phyloP scores from a whole-genome alignment of 1,140 invertebrate genomes.

The Calosoma granatense region DNA sequence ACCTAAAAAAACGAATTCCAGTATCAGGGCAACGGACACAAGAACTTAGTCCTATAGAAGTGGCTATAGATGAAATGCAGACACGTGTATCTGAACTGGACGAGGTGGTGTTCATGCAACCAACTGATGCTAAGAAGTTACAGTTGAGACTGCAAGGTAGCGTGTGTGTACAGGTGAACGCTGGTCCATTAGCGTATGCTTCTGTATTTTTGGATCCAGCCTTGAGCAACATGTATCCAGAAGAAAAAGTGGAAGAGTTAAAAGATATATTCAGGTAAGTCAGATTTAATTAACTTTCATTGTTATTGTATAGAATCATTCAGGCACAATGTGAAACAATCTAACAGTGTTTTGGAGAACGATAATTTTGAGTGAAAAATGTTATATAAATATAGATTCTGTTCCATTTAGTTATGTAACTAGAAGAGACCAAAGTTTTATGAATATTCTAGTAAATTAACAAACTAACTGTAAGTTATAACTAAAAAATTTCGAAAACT shows the following conservation, averaged over 20 bases:
- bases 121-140: constrained; percentile 78
- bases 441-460: no score
- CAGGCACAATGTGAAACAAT: no score
- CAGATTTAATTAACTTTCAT: no score
- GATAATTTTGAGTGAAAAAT: no score
- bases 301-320: no score
- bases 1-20: constrained; percentile 79
- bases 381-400: no score
- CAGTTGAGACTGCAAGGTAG: constrained; percentile 83
- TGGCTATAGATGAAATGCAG: constrained; percentile 89
- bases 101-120: constrained; percentile 69
- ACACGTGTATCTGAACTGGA: constrained; percentile 70
- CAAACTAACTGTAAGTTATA: no score
- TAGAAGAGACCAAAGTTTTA: no score
- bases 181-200: constrained; percentile 89
- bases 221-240: constrained; percentile 56
- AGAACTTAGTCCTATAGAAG: constrained; percentile 84
- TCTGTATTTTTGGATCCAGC: constrained; percentile 75
- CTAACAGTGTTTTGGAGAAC: no score
- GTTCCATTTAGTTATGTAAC: no score
- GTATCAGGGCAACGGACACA: constrained; percentile 61
- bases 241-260: constrained; percentile 72
- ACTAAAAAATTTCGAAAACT: no score
- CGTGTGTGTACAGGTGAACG: constrained; percentile 88
- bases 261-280: constrained; percentile 77